Conservation (phyloP, 2,113 vertebrate genomes). For the Monarcha castaneiventris region DNA sequence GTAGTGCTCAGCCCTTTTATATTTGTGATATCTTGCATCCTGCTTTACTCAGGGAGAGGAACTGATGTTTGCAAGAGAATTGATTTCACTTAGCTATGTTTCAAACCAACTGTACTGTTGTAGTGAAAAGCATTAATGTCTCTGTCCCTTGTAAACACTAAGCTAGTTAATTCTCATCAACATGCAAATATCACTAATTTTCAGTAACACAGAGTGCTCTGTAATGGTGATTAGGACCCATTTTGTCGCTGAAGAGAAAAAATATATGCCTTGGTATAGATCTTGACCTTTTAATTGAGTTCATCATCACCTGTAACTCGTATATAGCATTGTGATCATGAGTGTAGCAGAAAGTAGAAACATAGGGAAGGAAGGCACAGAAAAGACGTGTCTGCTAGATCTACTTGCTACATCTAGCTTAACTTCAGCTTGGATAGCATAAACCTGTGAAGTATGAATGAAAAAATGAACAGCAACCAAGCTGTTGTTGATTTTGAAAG, state of each 20-base stretch:
- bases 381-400: background rate
- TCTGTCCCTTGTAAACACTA: background rate
- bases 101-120: background rate
- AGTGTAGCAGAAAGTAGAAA: background rate
- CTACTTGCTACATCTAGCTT: background rate
- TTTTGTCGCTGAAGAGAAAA: background rate
- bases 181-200: background rate
- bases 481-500: background rate
- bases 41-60: background rate
- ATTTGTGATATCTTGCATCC: background rate
- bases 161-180: background rate
- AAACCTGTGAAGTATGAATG: background rate
- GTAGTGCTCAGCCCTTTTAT: background rate
- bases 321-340: accelerated
- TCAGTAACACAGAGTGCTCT: background rate
- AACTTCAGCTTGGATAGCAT: background rate
- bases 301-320: background rate
- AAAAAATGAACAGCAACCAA: background rate
- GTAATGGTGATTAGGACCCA: background rate
- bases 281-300: background rate
- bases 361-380: background rate
- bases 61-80: background rate
- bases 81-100: background rate
- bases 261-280: background rate
- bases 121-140: background rate